Percentiles rank a stretch among this genome's conserved stretches.
Evolutionary conservation across 1,140 invertebrate genomes (phyloP).

Genomic region (Euura lappo): DNA sequence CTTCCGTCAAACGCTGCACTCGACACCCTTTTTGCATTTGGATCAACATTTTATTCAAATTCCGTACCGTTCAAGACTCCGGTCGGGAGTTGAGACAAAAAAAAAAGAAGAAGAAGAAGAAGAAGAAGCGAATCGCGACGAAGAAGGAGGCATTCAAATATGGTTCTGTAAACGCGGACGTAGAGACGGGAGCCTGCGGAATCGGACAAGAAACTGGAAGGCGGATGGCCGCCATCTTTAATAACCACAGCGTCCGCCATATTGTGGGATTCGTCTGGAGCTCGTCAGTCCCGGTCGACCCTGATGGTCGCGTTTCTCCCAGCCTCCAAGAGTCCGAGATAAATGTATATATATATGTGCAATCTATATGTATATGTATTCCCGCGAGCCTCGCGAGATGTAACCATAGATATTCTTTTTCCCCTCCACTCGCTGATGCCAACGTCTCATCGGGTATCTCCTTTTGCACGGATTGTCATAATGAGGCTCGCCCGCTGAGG

Average conservation of each 20-base stretch:
- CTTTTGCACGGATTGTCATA: slow-evolving; percentile 38
- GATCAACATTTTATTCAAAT: too few species aligned
- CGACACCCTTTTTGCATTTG: too few species aligned
- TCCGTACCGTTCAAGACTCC: too few species aligned
- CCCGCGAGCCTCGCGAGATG: background rate
- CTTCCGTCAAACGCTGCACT: too few species aligned
- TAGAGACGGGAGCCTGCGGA: background rate
- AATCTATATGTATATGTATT: background rate
- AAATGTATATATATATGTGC: background rate
- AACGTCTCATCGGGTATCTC: background rate
- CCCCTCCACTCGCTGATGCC: background rate
- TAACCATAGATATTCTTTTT: background rate
- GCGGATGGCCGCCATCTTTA: slow-evolving; percentile 49
- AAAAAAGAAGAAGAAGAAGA: too few species aligned
- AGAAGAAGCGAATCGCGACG: background rate
- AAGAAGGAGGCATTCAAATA: slow-evolving; percentile 44
- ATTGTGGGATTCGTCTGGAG: slow-evolving; percentile 34
- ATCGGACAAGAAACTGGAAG: slow-evolving; percentile 27
- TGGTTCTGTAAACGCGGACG: slow-evolving; percentile 29
- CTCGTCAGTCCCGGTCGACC: slow-evolving; percentile 35
- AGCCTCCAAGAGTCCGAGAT: background rate
- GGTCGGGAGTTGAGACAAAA: too few species aligned
- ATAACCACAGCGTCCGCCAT: slow-evolving; percentile 49
- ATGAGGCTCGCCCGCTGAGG: slow-evolving; percentile 42
- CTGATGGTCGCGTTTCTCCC: background rate